Evolutionary conservation across 2,888 invertebrate species (phyloP), one percentile per base, ranked within the genome.

Genomic region (Archips crataeganus): DNA sequence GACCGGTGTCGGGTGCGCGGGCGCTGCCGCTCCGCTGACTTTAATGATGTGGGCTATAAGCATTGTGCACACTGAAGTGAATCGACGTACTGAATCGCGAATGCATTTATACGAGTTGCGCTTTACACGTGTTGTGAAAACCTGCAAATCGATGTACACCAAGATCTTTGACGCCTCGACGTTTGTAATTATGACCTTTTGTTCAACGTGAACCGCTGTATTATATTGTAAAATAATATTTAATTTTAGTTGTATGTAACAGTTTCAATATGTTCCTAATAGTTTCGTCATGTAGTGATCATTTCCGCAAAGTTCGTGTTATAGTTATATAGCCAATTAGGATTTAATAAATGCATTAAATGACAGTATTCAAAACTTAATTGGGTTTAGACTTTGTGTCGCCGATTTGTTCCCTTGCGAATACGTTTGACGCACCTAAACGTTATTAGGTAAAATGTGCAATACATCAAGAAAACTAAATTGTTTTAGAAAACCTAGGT

Each of bases 251-350:
- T 80, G 91, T 89, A 91, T 92, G 90, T 92, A 90, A 89, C 88
- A 90, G 89, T 92, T 91, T 88, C 82, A 79, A 81, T 92, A 93
- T 92, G 94, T 94, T 94, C 94, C 94, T 94, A 94, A 92, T 91
- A 89, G 88, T 88, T 88, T 90, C 83, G 84, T 88, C 88, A 86
- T 78, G 87, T 91, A 89, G 88, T 85, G 84, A 85, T 86, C 86
- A 84, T 87, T 89, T 87, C 86, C 81, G 84, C 82, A 85, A 84
- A 84, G 84, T 85, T 84, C 82, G 82, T 85, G 84, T 86, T 87
- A 83, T 84, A 80, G 78, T 77, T 80, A 74, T 85, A 86, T 85
- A 86, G 84, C 77, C 78, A 79, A 79, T 79, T 85, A 85, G 84
- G 77, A 47, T 54, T 62, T 69, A 74, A 65, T 82, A 77, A 82